phyloP scores from a whole-genome alignment of 2,888 invertebrate species.

The Eristalis tenax region DNA sequence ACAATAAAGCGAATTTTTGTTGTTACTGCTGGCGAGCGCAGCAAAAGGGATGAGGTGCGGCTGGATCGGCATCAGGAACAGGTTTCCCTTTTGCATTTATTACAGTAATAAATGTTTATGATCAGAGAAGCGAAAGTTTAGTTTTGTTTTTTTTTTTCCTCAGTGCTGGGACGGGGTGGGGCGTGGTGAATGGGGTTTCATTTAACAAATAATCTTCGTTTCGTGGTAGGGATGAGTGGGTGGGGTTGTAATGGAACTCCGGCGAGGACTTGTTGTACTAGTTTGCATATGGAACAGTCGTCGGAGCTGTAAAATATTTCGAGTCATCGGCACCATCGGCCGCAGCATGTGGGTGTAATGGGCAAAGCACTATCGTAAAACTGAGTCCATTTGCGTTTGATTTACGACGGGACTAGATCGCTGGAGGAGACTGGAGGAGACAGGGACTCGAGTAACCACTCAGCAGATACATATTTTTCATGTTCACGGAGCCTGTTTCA shows the following conservation, averaged over 20 bases:
- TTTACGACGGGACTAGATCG: background rate
- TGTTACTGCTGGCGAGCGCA: background rate
- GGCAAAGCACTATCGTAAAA: background rate
- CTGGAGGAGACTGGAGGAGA: background rate
- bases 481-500: background rate
- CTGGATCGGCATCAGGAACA: background rate
- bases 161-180: background rate
- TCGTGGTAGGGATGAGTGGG: background rate
- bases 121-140: slow-evolving; percentile 30
- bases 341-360: background rate
- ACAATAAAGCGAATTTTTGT: slow-evolving; percentile 10
- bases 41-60: background rate
- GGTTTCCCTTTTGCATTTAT: slow-evolving; percentile 38
- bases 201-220: slow-evolving; percentile 16
- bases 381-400: slow-evolving; percentile 1
- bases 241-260: background rate
- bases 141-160: slow-evolving; percentile 26
- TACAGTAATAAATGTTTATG: slow-evolving; percentile 42
- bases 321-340: background rate
- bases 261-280: background rate
- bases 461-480: background rate
- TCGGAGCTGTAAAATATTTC: background rate
- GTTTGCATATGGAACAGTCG: background rate
- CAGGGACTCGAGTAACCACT: background rate
- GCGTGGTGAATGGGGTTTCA: background rate